Conservation (phyloP, 1,140 invertebrate genomes). For the Proctacanthus coquilletti region DNA sequence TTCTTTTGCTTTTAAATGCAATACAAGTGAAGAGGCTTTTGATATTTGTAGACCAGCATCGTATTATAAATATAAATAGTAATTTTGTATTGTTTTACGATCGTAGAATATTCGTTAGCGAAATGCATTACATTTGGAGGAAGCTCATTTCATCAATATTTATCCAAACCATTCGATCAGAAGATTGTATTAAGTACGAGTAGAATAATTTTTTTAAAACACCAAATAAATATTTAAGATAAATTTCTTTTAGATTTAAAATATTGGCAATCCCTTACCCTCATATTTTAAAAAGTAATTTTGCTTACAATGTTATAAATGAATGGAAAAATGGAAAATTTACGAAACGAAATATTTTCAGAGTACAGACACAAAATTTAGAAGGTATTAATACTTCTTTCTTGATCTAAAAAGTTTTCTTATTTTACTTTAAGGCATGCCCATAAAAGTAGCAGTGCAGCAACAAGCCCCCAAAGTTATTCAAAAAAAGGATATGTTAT, state of each 20-base stretch:
- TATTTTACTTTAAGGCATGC: constrained; percentile 28
- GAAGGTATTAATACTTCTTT: constrained; percentile 9
- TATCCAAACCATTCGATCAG: constrained; percentile 22
- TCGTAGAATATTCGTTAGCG: constrained; percentile 40
- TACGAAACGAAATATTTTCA: constrained; percentile 9
- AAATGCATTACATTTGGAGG: constrained; percentile 60
- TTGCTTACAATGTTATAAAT: constrained; percentile 10
- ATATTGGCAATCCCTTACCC: constrained; percentile 57
- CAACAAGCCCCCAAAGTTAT: constrained; percentile 54
- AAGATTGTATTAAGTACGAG: constrained; percentile 3
- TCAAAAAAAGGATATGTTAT: constrained; percentile 29
- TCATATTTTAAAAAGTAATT: constrained; percentile 17
- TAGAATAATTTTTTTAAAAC: neutral
- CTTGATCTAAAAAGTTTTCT: constrained; percentile 10
- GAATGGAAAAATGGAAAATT: constrained; percentile 12
- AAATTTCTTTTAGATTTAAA: constrained; percentile 9
- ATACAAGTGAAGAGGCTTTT: constrained; percentile 46
- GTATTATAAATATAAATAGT: constrained; percentile 48
- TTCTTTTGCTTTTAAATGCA: constrained; percentile 58
- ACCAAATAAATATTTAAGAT: constrained; percentile 32
- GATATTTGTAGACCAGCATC: constrained; percentile 50
- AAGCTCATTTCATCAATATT: constrained; percentile 60
- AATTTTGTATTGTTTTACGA: constrained; percentile 55
- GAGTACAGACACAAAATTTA: constrained; percentile 15
- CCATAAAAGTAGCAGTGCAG: constrained; percentile 44